These are phyloP conservation scores for Aldabrachelys gigantea DNA, from an alignment of 2,113 vertebrate species.

Conservation along the genomic window DNA sequence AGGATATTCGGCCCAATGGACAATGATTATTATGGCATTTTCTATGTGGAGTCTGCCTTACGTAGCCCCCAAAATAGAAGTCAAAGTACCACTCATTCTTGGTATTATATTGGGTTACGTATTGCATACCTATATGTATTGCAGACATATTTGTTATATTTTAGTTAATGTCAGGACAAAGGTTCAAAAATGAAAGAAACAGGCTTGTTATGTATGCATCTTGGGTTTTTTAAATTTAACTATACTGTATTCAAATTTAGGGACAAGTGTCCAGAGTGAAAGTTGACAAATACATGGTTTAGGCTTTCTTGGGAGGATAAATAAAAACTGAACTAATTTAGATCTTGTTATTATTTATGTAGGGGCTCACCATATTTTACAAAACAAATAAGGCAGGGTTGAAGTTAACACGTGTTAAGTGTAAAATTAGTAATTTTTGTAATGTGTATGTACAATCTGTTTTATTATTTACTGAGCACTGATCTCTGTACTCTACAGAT, in stretches of 20 bases:
- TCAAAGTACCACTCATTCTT: not conserved
- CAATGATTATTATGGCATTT: not conserved
- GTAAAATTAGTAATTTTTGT: not conserved
- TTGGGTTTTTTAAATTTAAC: not conserved
- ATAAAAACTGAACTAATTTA: not conserved
- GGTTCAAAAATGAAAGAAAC: not conserved
- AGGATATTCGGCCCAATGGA: not conserved
- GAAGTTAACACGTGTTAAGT: not conserved
- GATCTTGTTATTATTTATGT: not conserved
- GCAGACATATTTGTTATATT: not conserved
- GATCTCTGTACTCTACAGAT: not conserved
- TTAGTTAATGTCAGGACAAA: not conserved
- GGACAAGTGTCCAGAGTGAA: fast-evolving
- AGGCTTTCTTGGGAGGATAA: not conserved
- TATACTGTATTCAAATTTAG: not conserved
- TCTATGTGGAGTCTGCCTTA: not conserved
- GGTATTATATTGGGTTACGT: not conserved
- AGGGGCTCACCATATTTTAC: not conserved
- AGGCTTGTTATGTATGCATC: not conserved
- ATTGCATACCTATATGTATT: not conserved
- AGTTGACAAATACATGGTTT: not conserved
- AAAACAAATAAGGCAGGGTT: not conserved
- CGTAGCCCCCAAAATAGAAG: not conserved
- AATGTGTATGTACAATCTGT: not conserved
- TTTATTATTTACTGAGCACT: not conserved